Conservation (phyloP, 1,140 invertebrate species). For the Metaphire vulgaris region DNA sequence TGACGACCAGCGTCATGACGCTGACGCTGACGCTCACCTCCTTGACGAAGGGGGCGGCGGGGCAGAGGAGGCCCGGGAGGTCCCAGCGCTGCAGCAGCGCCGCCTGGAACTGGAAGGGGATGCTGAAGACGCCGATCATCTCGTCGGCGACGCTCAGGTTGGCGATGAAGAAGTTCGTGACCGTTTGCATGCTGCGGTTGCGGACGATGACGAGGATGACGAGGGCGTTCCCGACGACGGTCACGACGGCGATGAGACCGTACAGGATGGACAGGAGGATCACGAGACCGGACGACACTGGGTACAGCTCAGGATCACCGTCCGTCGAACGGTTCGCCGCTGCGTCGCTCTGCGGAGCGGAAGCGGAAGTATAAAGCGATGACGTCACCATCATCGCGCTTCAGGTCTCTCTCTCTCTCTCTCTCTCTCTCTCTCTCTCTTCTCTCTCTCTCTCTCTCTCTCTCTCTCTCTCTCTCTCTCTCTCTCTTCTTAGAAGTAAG, state of each 20-base stretch:
- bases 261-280: neutral
- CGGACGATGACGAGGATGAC: neutral
- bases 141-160: slow-evolving; percentile 46
- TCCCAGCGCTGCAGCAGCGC: slow-evolving; percentile 72
- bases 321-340: neutral
- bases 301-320: neutral
- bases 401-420: no score
- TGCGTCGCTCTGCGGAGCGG: no score
- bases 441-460: no score
- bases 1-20: slow-evolving; percentile 72
- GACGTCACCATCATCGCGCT: no score
- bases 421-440: no score
- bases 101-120: slow-evolving; percentile 73
- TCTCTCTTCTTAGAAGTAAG: no score
- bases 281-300: neutral
- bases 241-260: neutral
- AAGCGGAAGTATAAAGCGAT: no score
- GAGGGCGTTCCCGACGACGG: neutral
- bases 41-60: slow-evolving; percentile 71
- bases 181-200: slow-evolving; percentile 63
- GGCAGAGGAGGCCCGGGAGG: slow-evolving; percentile 73
- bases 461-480: no score
- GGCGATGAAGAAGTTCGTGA: slow-evolving; percentile 71
- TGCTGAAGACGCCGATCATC: slow-evolving; percentile 42
- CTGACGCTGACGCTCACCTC: slow-evolving; percentile 69